A percentile compares a stretch with the other conserved stretches of the same genome.
Conservation (phyloP, 2,888 invertebrate genomes). For the Busseola fusca region DNA sequence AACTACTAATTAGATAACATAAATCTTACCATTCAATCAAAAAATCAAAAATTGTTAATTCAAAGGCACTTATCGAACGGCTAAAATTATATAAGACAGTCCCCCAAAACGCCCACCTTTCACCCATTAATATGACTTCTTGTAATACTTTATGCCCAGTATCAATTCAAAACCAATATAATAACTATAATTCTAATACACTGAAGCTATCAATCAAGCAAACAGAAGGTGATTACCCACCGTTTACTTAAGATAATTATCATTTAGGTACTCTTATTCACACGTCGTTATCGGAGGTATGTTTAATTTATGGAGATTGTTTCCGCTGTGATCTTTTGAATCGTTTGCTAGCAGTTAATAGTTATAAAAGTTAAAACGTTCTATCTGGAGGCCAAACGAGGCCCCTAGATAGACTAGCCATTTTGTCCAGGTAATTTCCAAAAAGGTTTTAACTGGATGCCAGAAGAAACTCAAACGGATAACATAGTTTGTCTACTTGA, state of each 20-base stretch:
- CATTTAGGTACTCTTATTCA: constrained; percentile 26
- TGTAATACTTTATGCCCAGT: background rate
- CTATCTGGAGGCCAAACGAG: background rate
- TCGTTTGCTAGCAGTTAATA: background rate
- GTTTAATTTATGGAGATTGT: constrained; percentile 31
- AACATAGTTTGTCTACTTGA: too few relatives aligned
- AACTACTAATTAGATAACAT: background rate
- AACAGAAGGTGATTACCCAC: constrained; percentile 13
- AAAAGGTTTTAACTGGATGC: background rate
- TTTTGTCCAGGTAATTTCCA: background rate
- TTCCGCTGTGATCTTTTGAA: constrained; percentile 22
- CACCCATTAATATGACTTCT: background rate
- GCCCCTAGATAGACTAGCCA: background rate
- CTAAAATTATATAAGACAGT: too few relatives aligned
- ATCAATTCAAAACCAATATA: constrained; percentile 2
- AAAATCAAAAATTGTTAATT: too few relatives aligned
- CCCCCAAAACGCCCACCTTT: background rate
- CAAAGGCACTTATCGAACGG: too few relatives aligned
- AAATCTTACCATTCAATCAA: background rate
- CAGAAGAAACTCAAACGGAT: too few relatives aligned
- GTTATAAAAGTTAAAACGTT: background rate
- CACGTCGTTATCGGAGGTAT: background rate
- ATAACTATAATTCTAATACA: constrained; percentile 5
- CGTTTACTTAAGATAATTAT: constrained; percentile 37
- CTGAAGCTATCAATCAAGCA: constrained; percentile 19